phyloP scores from a whole-genome alignment of 2,888 invertebrate genomes.

The Dorcus parallelipipedus region DNA sequence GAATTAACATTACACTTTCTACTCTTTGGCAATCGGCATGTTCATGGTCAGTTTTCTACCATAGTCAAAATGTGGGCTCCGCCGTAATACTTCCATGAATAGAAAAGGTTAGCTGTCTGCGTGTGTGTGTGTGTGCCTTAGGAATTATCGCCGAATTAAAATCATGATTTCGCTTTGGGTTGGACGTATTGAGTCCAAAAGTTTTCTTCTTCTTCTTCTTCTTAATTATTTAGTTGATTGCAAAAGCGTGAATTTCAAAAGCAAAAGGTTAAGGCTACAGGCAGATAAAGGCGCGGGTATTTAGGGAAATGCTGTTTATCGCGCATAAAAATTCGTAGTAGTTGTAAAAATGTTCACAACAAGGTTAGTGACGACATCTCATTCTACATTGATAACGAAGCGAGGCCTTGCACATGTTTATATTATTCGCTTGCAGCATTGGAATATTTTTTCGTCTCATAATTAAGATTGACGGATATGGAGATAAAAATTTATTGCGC shows the following conservation, averaged over 20 bases:
- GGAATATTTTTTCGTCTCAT: background rate
- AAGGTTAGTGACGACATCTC: background rate
- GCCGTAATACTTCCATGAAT: background rate
- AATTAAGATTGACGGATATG: background rate
- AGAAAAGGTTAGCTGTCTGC: background rate
- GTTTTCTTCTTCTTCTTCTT: no score
- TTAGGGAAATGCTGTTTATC: background rate
- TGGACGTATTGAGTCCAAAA: no score
- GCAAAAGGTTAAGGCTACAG: background rate
- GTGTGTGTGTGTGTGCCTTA: no score
- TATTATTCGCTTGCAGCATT: background rate
- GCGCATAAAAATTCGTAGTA: background rate
- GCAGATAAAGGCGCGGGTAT: background rate
- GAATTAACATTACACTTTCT: conserved; percentile 17
- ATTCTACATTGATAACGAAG: background rate
- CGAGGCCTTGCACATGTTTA: background rate
- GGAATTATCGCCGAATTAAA: no score
- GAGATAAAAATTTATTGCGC: background rate
- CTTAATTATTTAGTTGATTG: no score
- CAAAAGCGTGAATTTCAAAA: no score
- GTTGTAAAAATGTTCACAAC: background rate
- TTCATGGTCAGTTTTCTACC: conserved; percentile 11
- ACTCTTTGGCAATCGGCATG: conserved; percentile 15
- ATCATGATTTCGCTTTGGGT: no score
- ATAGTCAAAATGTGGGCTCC: background rate